Evolutionary conservation across 1,140 invertebrate species (phyloP).

Genomic region (Aphaenogaster rudis): DNA sequence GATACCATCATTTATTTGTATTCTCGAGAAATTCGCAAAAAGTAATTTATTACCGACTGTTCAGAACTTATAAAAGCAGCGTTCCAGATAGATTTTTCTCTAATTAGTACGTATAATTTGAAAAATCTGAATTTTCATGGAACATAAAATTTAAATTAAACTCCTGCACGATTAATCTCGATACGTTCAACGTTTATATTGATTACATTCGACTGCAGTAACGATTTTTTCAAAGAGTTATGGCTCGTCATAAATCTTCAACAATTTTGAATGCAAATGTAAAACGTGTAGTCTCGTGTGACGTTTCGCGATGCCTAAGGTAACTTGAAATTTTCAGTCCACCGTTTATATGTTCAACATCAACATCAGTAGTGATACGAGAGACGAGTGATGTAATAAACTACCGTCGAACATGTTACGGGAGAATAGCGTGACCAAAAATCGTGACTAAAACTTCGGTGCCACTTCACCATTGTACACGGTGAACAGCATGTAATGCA

Average conservation of each 20-base stretch:
- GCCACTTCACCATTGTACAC: slow-evolving; percentile 1
- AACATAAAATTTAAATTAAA: slow-evolving; percentile 3
- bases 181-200: background rate
- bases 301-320: background rate
- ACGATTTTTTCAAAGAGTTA: slow-evolving; percentile 8
- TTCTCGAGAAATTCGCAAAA: background rate
- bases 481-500: background rate
- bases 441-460: slow-evolving; percentile 47
- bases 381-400: slow-evolving; percentile 37
- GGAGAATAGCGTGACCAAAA: slow-evolving; percentile 43
- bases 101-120: background rate
- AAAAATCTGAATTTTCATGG: background rate
- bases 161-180: background rate
- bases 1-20: background rate
- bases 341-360: slow-evolving; percentile 20
- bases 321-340: background rate
- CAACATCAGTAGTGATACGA: slow-evolving; percentile 12
- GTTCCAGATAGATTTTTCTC: background rate
- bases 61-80: background rate
- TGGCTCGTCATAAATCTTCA: background rate
- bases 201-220: background rate
- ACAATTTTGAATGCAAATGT: background rate
- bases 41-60: background rate
- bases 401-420: slow-evolving; percentile 29
- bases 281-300: background rate